Evolutionary conservation across 2,888 invertebrate species (phyloP).

Genomic region (Aphodius sticticus): DNA sequence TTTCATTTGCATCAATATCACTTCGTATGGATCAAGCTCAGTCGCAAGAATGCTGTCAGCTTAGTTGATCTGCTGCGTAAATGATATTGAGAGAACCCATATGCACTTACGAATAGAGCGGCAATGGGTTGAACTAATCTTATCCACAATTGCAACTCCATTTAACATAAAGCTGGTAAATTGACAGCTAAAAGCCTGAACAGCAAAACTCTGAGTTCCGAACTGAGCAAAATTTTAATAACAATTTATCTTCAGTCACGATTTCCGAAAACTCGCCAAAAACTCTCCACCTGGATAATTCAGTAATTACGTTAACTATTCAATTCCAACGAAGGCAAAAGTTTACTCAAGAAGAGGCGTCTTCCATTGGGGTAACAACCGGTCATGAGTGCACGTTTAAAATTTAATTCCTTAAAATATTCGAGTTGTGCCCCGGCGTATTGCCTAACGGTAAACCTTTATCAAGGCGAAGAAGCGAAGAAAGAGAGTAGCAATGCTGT

Average conservation of each 20-base stretch:
- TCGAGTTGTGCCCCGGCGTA: background rate
- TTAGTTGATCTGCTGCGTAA: too few species aligned
- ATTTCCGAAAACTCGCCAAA: background rate
- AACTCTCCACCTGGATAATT: background rate
- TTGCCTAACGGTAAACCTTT: background rate
- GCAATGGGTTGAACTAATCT: too few species aligned
- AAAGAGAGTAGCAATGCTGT: background rate
- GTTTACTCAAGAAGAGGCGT: background rate
- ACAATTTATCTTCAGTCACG: background rate
- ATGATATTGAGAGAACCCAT: too few species aligned
- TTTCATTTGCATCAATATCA: too few species aligned
- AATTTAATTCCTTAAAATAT: conserved; percentile 4
- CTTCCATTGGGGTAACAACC: too few species aligned
- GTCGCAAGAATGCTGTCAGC: too few species aligned
- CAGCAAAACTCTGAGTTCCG: too few species aligned
- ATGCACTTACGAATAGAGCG: too few species aligned
- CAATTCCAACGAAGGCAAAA: background rate
- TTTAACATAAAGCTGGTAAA: too few species aligned
- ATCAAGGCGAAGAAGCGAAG: background rate
- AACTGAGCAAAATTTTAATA: background rate
- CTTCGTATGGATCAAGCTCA: too few species aligned
- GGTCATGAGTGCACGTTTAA: background rate
- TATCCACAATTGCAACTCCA: too few species aligned
- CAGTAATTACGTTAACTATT: background rate
- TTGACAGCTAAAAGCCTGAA: too few species aligned